Percentiles rank a stretch among this genome's conserved stretches.
Conservation (phyloP, 2,888 invertebrate genomes). For the Spisula subtruncata region DNA sequence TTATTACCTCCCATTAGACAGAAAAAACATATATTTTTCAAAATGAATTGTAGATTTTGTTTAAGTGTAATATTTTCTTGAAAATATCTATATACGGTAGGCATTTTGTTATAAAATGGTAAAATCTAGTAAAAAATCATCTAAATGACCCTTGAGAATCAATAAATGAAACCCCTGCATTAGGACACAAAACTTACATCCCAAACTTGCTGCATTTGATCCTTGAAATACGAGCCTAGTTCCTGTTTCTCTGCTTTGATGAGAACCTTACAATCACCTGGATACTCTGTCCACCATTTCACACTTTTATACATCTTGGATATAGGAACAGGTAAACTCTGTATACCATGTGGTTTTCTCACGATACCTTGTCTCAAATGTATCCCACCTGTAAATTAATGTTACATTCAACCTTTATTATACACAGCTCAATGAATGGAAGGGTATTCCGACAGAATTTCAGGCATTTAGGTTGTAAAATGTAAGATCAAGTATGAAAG, state of each 20-base stretch:
- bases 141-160: too few relatives aligned
- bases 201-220: slow-evolving; percentile 83
- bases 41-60: too few relatives aligned
- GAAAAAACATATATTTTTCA: neutral
- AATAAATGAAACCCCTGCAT: too few relatives aligned
- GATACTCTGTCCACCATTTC: slow-evolving; percentile 81
- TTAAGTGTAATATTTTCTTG: too few relatives aligned
- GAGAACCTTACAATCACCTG: slow-evolving; percentile 73
- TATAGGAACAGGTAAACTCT: slow-evolving; percentile 78
- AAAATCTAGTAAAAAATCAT: too few relatives aligned
- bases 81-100: too few relatives aligned
- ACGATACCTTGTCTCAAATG: slow-evolving; percentile 75
- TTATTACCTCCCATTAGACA: too few relatives aligned
- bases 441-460: too few relatives aligned
- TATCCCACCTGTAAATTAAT: slow-evolving; percentile 77
- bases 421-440: too few relatives aligned
- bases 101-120: too few relatives aligned
- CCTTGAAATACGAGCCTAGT: slow-evolving; percentile 78
- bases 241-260: slow-evolving; percentile 76
- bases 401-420: neutral
- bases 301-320: slow-evolving; percentile 81
- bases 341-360: slow-evolving; percentile 70
- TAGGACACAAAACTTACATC: slow-evolving; percentile 77
- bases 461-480: too few relatives aligned
- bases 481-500: too few relatives aligned